Evolutionary conservation across 1,140 invertebrate genomes (phyloP), one percentile per base, ranked within the genome.

Genomic region (Wiebesia pumilae): DNA sequence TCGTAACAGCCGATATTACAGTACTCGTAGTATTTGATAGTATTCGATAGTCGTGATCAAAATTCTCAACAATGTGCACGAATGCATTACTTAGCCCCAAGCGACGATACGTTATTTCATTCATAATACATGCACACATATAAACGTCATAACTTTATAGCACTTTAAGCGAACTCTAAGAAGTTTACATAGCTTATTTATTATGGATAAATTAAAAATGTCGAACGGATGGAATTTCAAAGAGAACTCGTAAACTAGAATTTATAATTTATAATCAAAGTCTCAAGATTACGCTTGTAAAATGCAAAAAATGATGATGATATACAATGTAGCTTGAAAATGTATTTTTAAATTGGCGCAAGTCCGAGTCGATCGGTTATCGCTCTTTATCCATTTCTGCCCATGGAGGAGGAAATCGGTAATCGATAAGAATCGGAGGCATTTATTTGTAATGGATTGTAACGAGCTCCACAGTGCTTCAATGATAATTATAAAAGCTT

Each of bases 321-420:
- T n/a, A n/a, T 62, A 62, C 2, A 62, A 14, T 62, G 10, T 7
- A 27, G 3, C 90, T 89, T 88, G 86, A 90, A 90, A 84, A 40
- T 16, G 47, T 71, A 38, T 71, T 16, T 38, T 38, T 35, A 0
- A 35, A 38, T 71, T 71, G 21, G 16, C 35, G 19, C 3, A 4
- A 3, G 16, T 3, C 4, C 0, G 35, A 84, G 35, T 35, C 21
- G 35, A n/a, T 3, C 2, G 83, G 27, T 19, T n/a, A 19, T 67
- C 58, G 27, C 3, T 58, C 65, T 38, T 30, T 67, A 58, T 33
- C 0, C 27, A 38, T 30, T 14, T 24, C 14, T 65, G 51, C 21
- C 3, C 33, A 30, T 43, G 47, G 38, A 33, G 80, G 0, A 40
- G 38, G 79, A 69, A 40, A 35, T 58, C 62, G 54, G 33, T 33